Conservation (phyloP, 2,113 vertebrate species). For the Clarias gariepinus region DNA sequence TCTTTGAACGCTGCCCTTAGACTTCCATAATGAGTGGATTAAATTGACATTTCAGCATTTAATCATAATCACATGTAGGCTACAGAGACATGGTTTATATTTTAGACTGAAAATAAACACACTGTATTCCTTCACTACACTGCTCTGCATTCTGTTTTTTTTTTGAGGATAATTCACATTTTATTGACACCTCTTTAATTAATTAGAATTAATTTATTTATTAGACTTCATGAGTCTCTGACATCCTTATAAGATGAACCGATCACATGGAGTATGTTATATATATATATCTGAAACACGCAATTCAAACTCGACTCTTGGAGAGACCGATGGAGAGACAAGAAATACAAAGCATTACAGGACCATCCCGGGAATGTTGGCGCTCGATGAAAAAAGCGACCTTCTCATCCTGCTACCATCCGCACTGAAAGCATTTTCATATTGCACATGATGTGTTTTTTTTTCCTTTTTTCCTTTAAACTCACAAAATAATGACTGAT, state of each 20-base stretch:
- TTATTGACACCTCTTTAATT: background rate
- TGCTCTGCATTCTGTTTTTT: background rate
- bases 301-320: background rate
- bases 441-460: slow-evolving; percentile 21
- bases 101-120: background rate
- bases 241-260: background rate
- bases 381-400: background rate
- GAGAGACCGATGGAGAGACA: background rate
- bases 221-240: background rate
- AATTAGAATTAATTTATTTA: background rate
- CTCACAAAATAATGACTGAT: slow-evolving; percentile 20
- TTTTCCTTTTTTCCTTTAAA: slow-evolving; percentile 9
- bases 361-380: background rate
- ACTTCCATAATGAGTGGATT: background rate
- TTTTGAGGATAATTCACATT: background rate
- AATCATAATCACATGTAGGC: background rate
- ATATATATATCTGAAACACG: background rate
- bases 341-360: background rate
- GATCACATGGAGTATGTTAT: background rate
- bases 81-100: background rate
- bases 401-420: background rate
- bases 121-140: background rate
- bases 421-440: slow-evolving; percentile 23
- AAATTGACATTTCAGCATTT: background rate
- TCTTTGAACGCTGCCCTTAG: background rate